These are phyloP conservation scores for Ophion ventricosus DNA, from an alignment of 2,888 invertebrate species.

Conservation along the genomic window DNA sequence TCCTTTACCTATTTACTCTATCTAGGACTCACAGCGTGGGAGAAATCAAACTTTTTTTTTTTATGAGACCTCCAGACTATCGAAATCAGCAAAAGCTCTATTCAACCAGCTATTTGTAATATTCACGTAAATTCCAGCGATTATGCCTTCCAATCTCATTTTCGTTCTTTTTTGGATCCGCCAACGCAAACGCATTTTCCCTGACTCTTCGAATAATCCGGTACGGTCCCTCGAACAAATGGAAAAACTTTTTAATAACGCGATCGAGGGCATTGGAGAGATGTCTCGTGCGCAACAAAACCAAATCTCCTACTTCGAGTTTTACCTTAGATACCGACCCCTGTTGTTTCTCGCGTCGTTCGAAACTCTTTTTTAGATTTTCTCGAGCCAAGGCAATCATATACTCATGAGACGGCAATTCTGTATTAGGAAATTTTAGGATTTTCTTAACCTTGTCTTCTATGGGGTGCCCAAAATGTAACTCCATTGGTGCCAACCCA, in stretches of 20 bases:
- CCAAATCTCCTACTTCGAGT: conserved; percentile 32
- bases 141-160: conserved; percentile 38
- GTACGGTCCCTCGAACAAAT: conserved; percentile 53
- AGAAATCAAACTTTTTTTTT: too few relatives aligned
- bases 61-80: too few relatives aligned
- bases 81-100: too few relatives aligned
- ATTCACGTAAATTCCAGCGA: conserved; percentile 20
- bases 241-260: conserved; percentile 41
- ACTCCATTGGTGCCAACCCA: background rate
- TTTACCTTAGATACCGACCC: background rate
- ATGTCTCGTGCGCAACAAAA: conserved; percentile 38
- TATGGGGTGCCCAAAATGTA: background rate
- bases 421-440: background rate
- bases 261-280: conserved; percentile 22
- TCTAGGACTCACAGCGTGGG: too few relatives aligned
- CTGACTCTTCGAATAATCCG: conserved; percentile 8
- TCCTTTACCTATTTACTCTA: too few relatives aligned
- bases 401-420: background rate
- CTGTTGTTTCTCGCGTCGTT: conserved; percentile 23
- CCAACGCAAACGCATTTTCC: conserved; percentile 35
- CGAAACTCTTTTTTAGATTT: conserved; percentile 20
- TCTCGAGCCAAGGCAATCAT: conserved; percentile 45
- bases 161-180: background rate
- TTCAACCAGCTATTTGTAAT: background rate
- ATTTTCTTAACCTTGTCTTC: background rate